Base-by-base conservation (phyloP, 2,888 invertebrate species). In the Volucella bombylans region DNA sequence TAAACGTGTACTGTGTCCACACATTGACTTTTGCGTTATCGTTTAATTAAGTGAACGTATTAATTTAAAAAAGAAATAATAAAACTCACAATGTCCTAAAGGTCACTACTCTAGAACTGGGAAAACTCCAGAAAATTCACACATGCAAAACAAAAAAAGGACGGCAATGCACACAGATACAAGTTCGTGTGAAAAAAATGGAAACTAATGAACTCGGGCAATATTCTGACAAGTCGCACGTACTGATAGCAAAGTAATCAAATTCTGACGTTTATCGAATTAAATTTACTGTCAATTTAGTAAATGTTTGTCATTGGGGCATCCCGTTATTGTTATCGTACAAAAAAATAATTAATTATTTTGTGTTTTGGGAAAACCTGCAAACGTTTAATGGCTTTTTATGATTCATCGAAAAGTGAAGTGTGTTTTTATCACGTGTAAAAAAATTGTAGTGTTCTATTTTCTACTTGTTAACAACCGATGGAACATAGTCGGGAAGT, bases 91-190 rank as follows among this genome's bases (percentile, higher is more conserved):
- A 62, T 11, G 14, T 38, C 11, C 14, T 43, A 69, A 69, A 69
- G 69, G 69, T 69, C 69, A 69, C 59, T 69, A 49, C 59, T 49
- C 39, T 49, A 41, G 39, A 64, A 50, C 50, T 50, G 3, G 15
- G 6, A 15, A 1, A 50, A 14, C n/a, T n/a, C 2, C 0, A 2
- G 50, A n/a, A 50, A 50, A 10, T 50, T 8, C n/a, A 14, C 14
- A 50, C 14, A 52, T 52, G 6, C 52, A 52, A 52, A 2, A 9
- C 4, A 12, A 52, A 52, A n/a, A 52, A 52, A 15, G 15, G 18
- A 14, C 15, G 15, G 15, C 4, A 52, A n/a, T 8, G 39, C n/a
- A 59, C 47, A 52, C 39, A 47, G 41, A 50, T 47, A 11, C 38
- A 11, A 14, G 31, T 55, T n/a, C 2, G 8, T 2, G 3, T 1